phyloP scores from a whole-genome alignment of 2,113 vertebrate genomes.

The Furnarius figulus region DNA sequence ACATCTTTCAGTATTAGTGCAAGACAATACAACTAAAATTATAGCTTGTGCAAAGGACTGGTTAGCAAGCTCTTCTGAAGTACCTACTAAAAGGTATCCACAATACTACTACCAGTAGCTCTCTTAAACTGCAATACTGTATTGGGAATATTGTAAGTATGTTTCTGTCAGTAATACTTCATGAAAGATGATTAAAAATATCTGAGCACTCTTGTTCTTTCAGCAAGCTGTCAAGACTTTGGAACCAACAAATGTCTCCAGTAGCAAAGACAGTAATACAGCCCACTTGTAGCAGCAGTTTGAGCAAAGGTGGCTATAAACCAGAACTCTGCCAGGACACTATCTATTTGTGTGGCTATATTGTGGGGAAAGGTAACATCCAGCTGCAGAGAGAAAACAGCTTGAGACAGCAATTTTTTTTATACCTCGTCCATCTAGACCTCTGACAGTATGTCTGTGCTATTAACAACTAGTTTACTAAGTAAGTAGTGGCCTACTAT shows the following conservation, averaged over 20 bases:
- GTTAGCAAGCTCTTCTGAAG: neutral
- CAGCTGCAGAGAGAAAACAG: neutral
- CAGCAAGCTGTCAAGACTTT: neutral
- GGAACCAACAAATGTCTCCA: neutral
- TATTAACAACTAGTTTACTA: neutral
- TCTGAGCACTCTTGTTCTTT: neutral
- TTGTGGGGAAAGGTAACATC: neutral
- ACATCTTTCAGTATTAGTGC: neutral
- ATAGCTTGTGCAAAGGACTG: neutral
- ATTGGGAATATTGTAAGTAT: neutral
- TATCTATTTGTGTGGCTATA: neutral
- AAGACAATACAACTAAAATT: neutral
- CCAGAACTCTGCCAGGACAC: neutral
- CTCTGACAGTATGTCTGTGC: neutral
- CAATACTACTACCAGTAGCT: neutral
- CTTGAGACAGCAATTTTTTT: neutral
- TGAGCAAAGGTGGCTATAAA: neutral
- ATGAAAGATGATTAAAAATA: neutral
- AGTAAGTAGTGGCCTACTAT: neutral
- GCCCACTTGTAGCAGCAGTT: neutral
- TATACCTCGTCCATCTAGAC: neutral
- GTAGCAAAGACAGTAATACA: neutral
- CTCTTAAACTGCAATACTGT: neutral
- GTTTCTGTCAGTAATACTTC: neutral
- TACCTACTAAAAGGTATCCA: neutral